Evolutionary conservation across 2,888 invertebrate genomes (phyloP), one percentile per base, ranked within the genome.

Genomic region (Mycogona germanica): DNA sequence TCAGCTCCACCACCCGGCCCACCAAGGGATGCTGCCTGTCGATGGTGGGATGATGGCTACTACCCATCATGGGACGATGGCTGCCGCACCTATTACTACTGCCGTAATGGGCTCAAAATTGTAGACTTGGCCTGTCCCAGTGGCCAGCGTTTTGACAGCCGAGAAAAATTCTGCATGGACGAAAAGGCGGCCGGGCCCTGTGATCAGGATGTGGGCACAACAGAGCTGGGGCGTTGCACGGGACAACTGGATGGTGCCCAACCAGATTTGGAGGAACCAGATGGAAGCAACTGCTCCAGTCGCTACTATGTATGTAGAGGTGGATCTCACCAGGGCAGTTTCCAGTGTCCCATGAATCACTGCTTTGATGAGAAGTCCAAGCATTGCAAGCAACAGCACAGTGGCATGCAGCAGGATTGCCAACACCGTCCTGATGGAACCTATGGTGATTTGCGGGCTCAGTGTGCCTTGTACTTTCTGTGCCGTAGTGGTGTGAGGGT

Each of bases 101-200:
- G 56, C 35, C 56, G 51, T 12, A 41, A 49, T 23, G 38, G 50
- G n/a, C n/a, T 40, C 21, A 64, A 66, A 21, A 61, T 65, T 6
- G 60, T 65, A 26, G 37, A 64, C 23, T 72, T 73, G 62, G 63
- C 72, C 48, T 76, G 76, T 60, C 75, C 76, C 41, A 72, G 73
- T 3, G 72, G 71, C 0, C 72, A 74, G 53, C 75, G 77, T 1
- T 79, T 77, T 66, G 76, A 79, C 68, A 78, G 78, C 14, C 17
- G 23, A 5, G 32, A 7, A 17, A 23, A 28, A n/a, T 25, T 26
- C 23, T 52, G 52, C 17, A 9, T 21, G 21, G 42, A 32, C 30
- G 40, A 46, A n/a, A 19, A 23, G 23, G 26, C 19, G 7, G 45
- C 40, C n/a, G 21, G n/a, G n/a, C n/a, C 32, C 2, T 52, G 52